A percentile compares a stretch with the other conserved stretches of the same genome.
These are phyloP conservation scores for Eurypyga helias DNA, from an alignment of 2,113 vertebrate genomes.

Conservation along the genomic window DNA sequence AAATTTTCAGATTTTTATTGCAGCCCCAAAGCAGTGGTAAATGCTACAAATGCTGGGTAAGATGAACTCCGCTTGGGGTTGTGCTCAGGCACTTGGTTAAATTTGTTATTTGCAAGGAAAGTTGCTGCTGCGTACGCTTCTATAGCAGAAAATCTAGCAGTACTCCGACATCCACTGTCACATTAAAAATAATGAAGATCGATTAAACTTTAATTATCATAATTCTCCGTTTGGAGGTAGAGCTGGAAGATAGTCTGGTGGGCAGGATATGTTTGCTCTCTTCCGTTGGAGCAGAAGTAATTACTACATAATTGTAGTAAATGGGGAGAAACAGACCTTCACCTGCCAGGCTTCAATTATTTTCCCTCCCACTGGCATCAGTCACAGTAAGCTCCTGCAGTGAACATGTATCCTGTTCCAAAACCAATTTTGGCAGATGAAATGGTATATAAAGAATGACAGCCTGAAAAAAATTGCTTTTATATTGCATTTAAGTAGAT, in stretches of 20 bases:
- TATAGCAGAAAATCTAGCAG: background rate
- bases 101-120: background rate
- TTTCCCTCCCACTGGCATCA: background rate
- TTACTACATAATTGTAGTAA: background rate
- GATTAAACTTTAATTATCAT: background rate
- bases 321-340: background rate
- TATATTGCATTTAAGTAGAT: background rate
- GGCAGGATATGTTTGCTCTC: background rate
- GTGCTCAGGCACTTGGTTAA: background rate
- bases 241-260: background rate
- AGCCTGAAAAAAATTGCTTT: background rate
- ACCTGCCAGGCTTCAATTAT: background rate
- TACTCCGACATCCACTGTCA: conserved; percentile 1
- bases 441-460: background rate
- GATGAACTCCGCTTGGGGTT: background rate
- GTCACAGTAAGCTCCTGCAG: background rate
- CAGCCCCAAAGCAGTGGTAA: background rate
- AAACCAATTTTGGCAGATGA: background rate
- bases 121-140: background rate
- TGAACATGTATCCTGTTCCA: background rate
- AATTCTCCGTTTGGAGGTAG: background rate
- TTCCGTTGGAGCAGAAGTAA: background rate
- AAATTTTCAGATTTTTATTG: background rate
- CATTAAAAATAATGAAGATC: conserved; percentile 20
- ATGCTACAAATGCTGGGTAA: background rate